phyloP scores from a whole-genome alignment of 2,113 vertebrate genomes.

The Tetraodon nigroviridis region DNA sequence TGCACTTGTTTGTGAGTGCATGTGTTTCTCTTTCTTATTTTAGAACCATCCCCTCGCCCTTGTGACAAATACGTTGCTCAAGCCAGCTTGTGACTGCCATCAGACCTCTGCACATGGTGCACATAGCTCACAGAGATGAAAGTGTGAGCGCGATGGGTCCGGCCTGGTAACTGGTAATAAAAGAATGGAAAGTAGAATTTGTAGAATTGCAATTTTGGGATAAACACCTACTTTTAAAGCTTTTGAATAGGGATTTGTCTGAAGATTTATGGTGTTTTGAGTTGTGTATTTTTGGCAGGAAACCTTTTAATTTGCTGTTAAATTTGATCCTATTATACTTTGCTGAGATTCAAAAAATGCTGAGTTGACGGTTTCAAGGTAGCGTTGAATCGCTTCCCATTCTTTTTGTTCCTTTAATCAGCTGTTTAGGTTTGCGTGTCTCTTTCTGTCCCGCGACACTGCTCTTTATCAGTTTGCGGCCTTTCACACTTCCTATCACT shows the following conservation, averaged over 20 bases:
- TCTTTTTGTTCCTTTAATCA: conserved; percentile 45
- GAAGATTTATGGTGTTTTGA: too few relatives aligned
- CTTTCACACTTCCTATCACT: conserved; percentile 18
- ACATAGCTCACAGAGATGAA: not conserved
- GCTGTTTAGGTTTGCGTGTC: conserved; percentile 57
- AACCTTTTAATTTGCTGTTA: not conserved
- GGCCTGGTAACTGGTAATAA: conserved; percentile 12
- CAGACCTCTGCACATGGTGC: not conserved
- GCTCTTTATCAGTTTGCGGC: conserved; percentile 45
- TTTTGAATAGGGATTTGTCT: not conserved
- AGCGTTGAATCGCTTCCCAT: conserved; percentile 20
- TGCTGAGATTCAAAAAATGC: conserved; percentile 4
- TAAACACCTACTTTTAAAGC: not conserved
- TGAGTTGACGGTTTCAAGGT: conserved; percentile 13
- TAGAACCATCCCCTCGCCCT: conserved; percentile 6
- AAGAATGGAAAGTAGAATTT: not conserved
- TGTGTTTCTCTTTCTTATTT: conserved; percentile 31
- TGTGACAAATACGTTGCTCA: conserved; percentile 11
- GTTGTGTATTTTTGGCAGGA: too few relatives aligned
- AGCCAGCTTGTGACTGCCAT: conserved; percentile 17
- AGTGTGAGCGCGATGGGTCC: not conserved
- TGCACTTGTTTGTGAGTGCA: not conserved
- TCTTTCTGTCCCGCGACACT: conserved; percentile 45
- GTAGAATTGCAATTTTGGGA: too few relatives aligned
- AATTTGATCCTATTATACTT: not conserved